These are phyloP conservation scores for Styela clava DNA, from an alignment of 23 tunicate species.

Conservation along the genomic window DNA sequence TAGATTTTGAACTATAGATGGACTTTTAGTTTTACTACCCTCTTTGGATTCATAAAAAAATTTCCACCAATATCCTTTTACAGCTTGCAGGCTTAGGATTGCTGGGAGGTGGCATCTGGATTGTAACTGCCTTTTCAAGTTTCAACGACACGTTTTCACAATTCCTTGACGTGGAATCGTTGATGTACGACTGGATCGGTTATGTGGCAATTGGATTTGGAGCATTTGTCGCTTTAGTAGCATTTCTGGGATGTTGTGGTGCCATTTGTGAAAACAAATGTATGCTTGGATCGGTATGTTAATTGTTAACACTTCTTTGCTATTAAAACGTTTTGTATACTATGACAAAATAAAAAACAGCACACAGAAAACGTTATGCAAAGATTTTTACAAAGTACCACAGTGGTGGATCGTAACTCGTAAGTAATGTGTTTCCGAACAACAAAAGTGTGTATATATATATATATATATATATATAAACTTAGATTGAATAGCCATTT, in stretches of 20 bases:
- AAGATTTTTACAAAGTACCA: no score
- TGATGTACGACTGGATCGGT: neutral
- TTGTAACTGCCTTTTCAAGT: neutral
- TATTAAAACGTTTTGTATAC: neutral
- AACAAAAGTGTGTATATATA: no score
- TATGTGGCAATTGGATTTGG: neutral
- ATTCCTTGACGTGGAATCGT: neutral
- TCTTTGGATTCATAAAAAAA: no score
- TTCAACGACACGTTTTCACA: neutral
- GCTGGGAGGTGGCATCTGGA: neutral
- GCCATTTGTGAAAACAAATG: slow-evolving; percentile 7
- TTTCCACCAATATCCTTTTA: no score
- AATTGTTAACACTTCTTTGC: neutral
- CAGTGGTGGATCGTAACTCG: no score
- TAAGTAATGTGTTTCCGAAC: no score
- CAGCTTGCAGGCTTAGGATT: slow-evolving; percentile 7
- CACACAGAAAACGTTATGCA: no score
- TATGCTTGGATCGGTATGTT: neutral
- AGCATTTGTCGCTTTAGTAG: neutral
- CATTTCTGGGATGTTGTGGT: slow-evolving; percentile 5
- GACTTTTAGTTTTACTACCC: no score
- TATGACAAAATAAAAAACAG: neutral
- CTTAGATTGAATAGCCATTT: no score
- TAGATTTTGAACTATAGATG: no score
- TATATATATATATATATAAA: no score